A percentile compares a stretch with the other conserved stretches of the same genome.
phyloP scores from a whole-genome alignment of 1,140 invertebrate genomes.

The Orius insidiosus region DNA sequence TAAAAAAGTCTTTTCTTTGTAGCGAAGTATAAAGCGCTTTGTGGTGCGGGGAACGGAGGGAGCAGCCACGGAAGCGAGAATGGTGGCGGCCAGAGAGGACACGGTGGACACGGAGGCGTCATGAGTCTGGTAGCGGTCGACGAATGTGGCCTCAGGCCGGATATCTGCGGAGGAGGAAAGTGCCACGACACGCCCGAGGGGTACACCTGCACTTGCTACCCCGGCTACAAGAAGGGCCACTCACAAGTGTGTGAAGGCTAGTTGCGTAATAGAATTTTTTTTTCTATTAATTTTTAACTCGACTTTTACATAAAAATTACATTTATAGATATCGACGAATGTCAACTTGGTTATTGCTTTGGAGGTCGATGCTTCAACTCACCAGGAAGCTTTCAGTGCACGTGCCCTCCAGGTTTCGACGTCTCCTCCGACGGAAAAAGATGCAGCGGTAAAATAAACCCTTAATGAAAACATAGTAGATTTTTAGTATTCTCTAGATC shows the following conservation, averaged over 20 bases:
- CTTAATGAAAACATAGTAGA: neutral
- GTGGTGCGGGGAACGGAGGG: too few species aligned
- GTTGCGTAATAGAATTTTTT: slow-evolving; percentile 14
- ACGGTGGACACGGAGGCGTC: too few species aligned
- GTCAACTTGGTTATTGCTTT: slow-evolving; percentile 38
- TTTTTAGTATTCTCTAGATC: slow-evolving; percentile 36
- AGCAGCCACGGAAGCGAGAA: too few species aligned
- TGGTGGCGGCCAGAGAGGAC: too few species aligned
- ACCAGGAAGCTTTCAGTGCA: slow-evolving; percentile 57
- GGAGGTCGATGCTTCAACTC: slow-evolving; percentile 69
- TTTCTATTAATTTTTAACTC: neutral
- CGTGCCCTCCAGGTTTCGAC: slow-evolving; percentile 63
- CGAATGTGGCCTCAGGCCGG: slow-evolving; percentile 52
- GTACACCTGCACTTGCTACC: slow-evolving; percentile 47
- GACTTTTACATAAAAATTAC: neutral
- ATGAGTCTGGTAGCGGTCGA: slow-evolving; percentile 29
- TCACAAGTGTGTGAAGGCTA: slow-evolving; percentile 29
- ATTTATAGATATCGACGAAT: slow-evolving; percentile 50
- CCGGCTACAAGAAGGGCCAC: slow-evolving; percentile 32
- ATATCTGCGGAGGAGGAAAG: slow-evolving; percentile 59
- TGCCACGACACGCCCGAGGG: slow-evolving; percentile 59
- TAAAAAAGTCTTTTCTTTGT: too few species aligned
- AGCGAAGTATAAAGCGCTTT: too few species aligned
- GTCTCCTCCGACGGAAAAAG: slow-evolving; percentile 57
- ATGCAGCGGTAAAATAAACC: slow-evolving; percentile 42